A percentile compares a stretch with the other conserved stretches of the same genome.
Conservation (phyloP, 1,140 invertebrate genomes). For the Theocolax elegans region DNA sequence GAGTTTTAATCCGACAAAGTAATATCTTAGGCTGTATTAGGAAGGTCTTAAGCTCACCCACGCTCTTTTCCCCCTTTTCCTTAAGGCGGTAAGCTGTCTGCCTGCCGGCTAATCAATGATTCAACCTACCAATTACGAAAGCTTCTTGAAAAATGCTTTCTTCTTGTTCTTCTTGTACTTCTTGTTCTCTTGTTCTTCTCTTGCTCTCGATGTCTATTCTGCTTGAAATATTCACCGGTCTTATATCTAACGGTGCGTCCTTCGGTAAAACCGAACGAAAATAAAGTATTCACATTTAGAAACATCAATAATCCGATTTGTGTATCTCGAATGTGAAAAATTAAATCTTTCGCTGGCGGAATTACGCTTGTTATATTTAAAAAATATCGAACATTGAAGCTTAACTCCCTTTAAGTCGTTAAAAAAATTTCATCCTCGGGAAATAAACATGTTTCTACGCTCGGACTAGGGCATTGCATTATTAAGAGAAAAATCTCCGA, state of each 20-base stretch:
- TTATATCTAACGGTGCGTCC: conserved; percentile 11
- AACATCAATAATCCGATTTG: conserved; percentile 11
- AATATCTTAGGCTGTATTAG: conserved; percentile 58
- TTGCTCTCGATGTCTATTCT: background rate
- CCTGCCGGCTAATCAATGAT: conserved; percentile 59
- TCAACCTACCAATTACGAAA: conserved; percentile 59
- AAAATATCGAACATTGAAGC: no score
- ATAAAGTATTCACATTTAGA: conserved; percentile 13
- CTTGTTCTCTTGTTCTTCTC: background rate
- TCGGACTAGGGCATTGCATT: background rate
- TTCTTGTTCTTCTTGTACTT: conserved; percentile 10
- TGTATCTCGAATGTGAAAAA: conserved; percentile 1
- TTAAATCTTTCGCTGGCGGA: no score
- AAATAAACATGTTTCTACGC: no score
- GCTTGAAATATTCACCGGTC: conserved; percentile 53
- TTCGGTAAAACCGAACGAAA: background rate
- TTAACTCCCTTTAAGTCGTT: no score
- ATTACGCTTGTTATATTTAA: no score
- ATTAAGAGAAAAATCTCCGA: no score
- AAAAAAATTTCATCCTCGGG: no score
- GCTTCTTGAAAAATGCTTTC: conserved; percentile 54
- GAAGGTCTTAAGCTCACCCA: conserved; percentile 41
- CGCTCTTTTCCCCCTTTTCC: background rate
- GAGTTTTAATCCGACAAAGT: conserved; percentile 55
- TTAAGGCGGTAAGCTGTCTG: conserved; percentile 51